Evolutionary conservation across 2,113 vertebrate species (phyloP).

Genomic region (Mellivora capensis): DNA sequence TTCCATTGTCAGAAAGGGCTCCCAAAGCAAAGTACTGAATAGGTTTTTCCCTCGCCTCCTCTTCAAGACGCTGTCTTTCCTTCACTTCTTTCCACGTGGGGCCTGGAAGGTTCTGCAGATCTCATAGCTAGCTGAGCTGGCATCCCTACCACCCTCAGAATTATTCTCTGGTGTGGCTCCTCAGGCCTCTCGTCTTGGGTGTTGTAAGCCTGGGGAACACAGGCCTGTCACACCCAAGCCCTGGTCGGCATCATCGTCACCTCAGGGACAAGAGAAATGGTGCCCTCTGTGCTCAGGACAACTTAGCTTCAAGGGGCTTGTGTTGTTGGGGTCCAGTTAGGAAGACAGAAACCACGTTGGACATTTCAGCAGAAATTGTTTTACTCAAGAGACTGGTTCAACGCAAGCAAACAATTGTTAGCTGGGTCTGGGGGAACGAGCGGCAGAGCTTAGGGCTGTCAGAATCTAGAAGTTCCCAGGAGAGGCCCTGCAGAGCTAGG

Average conservation of each 20-base stretch:
- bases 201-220: neutral
- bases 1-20: neutral
- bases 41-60: neutral
- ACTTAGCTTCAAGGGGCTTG: neutral
- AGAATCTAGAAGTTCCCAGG: neutral
- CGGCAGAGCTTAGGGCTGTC: neutral
- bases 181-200: neutral
- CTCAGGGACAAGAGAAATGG: neutral
- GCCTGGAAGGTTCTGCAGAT: neutral
- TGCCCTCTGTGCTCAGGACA: neutral
- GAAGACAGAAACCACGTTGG: neutral
- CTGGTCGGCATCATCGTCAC: neutral
- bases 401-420: neutral
- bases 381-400: neutral
- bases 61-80: neutral
- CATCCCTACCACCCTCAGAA: neutral
- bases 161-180: neutral
- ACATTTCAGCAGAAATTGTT: neutral
- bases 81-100: neutral
- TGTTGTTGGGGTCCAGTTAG: neutral
- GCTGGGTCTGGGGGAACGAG: neutral
- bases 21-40: neutral
- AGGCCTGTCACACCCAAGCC: neutral
- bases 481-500: neutral
- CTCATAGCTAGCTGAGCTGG: neutral